These are phyloP conservation scores for Cyclophora punctaria DNA, from an alignment of 2,888 invertebrate genomes.

Conservation along the genomic window DNA sequence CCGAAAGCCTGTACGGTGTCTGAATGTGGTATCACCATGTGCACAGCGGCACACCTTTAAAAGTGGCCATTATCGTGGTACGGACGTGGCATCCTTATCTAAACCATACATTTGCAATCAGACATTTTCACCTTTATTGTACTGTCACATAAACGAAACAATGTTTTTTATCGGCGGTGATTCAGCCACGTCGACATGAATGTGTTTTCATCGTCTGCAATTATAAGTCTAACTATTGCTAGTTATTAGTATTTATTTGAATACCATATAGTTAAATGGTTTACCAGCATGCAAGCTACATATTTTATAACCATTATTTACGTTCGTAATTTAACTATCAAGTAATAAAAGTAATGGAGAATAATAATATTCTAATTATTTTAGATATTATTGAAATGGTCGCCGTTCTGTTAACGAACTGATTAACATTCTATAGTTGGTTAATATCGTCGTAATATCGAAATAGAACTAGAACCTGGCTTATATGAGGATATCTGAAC, in stretches of 20 bases:
- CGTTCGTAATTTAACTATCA: too few relatives aligned
- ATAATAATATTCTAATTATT: too few relatives aligned
- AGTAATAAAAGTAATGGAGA: too few relatives aligned
- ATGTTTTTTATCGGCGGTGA: conserved; percentile 16
- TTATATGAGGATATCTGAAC: not conserved
- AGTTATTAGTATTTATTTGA: conserved; percentile 1
- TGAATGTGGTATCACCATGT: conserved; percentile 1
- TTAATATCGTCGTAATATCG: too few relatives aligned
- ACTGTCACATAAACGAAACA: conserved; percentile 28
- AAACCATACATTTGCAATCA: conserved; percentile 39
- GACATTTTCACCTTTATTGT: conserved; percentile 45
- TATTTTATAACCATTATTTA: not conserved
- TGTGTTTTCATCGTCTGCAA: conserved; percentile 12
- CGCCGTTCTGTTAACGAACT: too few relatives aligned
- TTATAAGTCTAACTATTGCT: conserved; percentile 1
- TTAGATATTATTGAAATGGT: too few relatives aligned
- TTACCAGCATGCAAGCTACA: conserved; percentile 11
- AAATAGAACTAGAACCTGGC: not conserved
- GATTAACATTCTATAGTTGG: too few relatives aligned
- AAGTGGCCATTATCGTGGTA: conserved; percentile 35
- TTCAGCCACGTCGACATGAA: conserved; percentile 16
- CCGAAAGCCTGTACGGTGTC: conserved; percentile 7
- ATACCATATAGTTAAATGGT: conserved; percentile 3
- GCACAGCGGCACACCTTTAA: conserved; percentile 27
- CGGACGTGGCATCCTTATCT: conserved; percentile 44